Conservation (phyloP, 2,797 vertebrate genomes). For the Mormyrus proboscirostris region DNA sequence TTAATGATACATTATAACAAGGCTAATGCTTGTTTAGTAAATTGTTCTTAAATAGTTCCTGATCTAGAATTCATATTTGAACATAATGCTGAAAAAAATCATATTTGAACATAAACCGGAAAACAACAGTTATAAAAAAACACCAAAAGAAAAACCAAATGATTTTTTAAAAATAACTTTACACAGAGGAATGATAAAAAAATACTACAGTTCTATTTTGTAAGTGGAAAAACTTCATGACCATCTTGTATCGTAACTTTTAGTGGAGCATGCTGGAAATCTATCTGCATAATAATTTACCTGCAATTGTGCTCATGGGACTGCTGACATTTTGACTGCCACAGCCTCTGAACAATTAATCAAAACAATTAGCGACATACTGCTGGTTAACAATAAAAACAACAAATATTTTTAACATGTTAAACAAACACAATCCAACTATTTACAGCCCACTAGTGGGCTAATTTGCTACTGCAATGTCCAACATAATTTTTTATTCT, state of each 20-base stretch:
- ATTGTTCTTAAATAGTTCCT: not conserved
- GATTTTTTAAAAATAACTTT: not conserved
- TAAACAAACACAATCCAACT: not conserved
- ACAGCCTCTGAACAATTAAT: not conserved
- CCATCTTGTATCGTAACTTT: not conserved
- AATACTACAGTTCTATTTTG: not conserved
- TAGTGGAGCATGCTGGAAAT: not conserved
- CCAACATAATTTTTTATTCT: not conserved
- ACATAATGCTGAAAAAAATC: not conserved
- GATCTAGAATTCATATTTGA: not conserved
- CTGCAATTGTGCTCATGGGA: not conserved
- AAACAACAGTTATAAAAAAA: not conserved
- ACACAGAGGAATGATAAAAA: not conserved
- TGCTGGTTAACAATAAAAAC: not conserved
- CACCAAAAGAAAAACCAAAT: not conserved
- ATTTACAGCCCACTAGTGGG: slow-evolving; percentile 8
- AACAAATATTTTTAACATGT: not conserved
- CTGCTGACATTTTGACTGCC: not conserved
- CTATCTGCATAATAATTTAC: not conserved
- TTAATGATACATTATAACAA: not conserved
- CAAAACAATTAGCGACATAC: not conserved
- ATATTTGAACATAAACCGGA: not conserved
- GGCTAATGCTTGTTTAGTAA: not conserved
- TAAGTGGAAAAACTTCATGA: not conserved
- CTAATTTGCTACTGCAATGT: not conserved